Conservation (phyloP, 2,113 vertebrate species). For the Coptodon rendalli region DNA sequence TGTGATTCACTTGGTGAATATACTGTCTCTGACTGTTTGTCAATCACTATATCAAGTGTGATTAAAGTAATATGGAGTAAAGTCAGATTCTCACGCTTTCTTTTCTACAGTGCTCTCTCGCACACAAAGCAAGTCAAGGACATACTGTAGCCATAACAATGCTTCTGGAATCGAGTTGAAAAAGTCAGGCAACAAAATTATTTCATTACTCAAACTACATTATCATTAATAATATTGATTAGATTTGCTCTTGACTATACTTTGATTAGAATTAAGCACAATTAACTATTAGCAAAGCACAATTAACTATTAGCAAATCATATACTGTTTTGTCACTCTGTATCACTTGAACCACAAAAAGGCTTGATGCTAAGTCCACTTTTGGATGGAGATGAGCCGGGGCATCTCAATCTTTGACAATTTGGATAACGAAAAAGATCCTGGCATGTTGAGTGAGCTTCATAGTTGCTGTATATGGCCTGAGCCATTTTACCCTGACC, state of each 20-base stretch:
- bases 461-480: neutral
- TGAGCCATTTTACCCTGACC: neutral
- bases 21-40: fast-evolving
- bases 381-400: fast-evolving
- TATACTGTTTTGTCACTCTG: no score
- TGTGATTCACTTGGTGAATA: neutral
- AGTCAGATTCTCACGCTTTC: neutral
- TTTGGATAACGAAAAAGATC: neutral
- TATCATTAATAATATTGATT: neutral
- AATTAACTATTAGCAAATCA: no score
- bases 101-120: neutral
- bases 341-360: neutral
- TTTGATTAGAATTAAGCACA: neutral
- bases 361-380: neutral
- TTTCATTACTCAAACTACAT: neutral
- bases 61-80: neutral
- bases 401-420: neutral
- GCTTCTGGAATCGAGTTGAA: neutral
- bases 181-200: neutral
- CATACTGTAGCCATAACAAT: neutral
- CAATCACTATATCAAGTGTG: neutral
- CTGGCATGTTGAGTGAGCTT: neutral
- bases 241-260: neutral
- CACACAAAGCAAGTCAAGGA: neutral
- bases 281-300: no score